Conservation (phyloP, 2,888 invertebrate genomes). For the Drosophila neotestacea region DNA sequence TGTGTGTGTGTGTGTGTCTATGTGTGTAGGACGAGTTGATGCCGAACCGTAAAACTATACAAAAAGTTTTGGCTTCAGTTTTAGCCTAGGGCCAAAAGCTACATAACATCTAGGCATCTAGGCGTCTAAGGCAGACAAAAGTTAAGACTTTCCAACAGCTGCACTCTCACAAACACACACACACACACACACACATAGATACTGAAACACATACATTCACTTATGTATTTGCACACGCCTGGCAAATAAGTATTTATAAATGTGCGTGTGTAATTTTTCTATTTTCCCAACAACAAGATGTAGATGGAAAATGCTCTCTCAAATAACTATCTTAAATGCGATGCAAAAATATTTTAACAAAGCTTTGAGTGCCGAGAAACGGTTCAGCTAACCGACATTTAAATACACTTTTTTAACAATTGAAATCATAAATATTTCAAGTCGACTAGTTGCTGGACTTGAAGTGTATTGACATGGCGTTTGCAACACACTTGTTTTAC, state of each 20-base stretch:
- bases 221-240: not conserved
- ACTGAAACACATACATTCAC: no score
- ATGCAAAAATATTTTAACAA: conserved; percentile 35
- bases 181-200: not conserved
- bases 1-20: conserved; percentile 53
- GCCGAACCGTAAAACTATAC: conserved; percentile 57
- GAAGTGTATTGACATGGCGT: not conserved
- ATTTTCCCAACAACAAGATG: conserved; percentile 32
- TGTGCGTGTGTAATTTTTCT: conserved; percentile 49
- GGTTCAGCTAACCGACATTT: conserved; percentile 4
- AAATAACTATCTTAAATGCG: conserved; percentile 20
- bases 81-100: conserved; percentile 46
- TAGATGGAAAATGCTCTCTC: not conserved
- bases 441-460: not conserved
- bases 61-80: conserved; percentile 64
- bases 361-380: not conserved
- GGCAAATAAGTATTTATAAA: conserved; percentile 59
- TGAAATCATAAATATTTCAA: conserved; percentile 4
- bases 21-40: conserved; percentile 40
- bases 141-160: not conserved
- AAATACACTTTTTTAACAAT: conserved; percentile 26
- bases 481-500: not conserved
- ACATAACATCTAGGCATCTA: conserved; percentile 7
- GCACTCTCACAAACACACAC: conserved; percentile 1
- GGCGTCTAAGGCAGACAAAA: not conserved